Evolutionary conservation across 2,113 vertebrate genomes (phyloP).

Genomic region (Rhinichthys klamathensis): DNA sequence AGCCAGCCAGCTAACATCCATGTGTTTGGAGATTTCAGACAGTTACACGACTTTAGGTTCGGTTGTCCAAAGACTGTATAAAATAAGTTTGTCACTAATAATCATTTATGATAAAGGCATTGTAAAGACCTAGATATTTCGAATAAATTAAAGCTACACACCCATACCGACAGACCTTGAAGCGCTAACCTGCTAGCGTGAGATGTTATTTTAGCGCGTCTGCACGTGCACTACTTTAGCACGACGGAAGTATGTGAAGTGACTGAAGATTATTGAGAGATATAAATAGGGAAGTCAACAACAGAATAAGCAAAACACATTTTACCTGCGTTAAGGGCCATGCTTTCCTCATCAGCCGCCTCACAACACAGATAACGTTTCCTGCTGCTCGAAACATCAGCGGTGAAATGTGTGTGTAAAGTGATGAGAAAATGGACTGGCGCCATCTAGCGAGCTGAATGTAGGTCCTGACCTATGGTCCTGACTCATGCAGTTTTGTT

Average conservation of each 20-base stretch:
- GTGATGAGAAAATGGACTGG: not conserved
- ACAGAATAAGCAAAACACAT: not conserved
- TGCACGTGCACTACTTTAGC: not conserved
- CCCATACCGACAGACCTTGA: not conserved
- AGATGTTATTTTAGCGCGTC: not conserved
- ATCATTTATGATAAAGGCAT: not conserved
- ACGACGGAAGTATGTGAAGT: not conserved
- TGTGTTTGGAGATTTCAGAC: not conserved
- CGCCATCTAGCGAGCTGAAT: slow-evolving; percentile 45
- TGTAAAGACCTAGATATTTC: not conserved
- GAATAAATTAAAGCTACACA: not conserved
- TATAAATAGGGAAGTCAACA: not conserved
- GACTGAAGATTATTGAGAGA: not conserved
- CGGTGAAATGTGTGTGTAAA: not conserved
- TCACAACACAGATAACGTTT: slow-evolving; percentile 40
- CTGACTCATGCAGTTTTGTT: not conserved
- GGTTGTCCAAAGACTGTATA: too few species aligned
- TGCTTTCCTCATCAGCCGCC: slow-evolving; percentile 48
- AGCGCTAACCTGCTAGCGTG: slow-evolving; percentile 34
- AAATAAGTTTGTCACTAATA: not conserved
- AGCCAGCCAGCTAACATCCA: too few species aligned
- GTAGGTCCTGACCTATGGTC: not conserved
- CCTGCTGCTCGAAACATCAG: slow-evolving; percentile 28
- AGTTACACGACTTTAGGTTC: not conserved
- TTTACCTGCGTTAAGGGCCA: slow-evolving; percentile 64